A percentile compares a stretch with the other conserved stretches of the same genome.
Evolutionary conservation across 2,888 invertebrate species (phyloP).

Genomic region (Sarcophaga subvicina): DNA sequence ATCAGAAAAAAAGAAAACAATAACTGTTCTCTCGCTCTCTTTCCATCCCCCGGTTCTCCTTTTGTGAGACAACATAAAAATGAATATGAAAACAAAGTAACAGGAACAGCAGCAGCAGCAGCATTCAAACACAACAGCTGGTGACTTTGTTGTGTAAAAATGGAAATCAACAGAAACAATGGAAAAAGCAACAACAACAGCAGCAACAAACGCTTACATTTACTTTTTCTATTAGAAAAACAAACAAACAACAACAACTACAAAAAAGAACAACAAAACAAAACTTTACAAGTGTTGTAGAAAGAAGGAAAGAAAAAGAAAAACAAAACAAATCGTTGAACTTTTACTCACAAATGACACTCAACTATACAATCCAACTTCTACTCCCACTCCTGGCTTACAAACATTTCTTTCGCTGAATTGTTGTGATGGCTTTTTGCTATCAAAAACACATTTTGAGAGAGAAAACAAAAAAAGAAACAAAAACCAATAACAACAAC

Average conservation of each 20-base stretch:
- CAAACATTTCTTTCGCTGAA: background rate
- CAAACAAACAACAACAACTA: background rate
- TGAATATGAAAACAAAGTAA: background rate
- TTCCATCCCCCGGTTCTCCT: too few species aligned
- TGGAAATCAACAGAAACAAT: background rate
- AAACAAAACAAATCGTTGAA: slow-evolving; percentile 61
- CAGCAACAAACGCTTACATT: background rate
- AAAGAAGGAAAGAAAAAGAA: background rate
- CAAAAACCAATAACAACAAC: too few species aligned
- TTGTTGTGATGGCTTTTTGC: background rate
- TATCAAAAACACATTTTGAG: background rate
- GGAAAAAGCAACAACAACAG: background rate
- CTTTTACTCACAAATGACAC: slow-evolving; percentile 64
- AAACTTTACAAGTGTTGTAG: slow-evolving; percentile 23
- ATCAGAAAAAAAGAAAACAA: too few species aligned
- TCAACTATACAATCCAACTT: background rate
- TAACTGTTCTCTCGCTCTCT: too few species aligned
- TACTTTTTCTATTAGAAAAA: background rate
- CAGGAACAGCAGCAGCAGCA: background rate
- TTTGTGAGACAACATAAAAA: too few species aligned
- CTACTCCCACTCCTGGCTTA: background rate
- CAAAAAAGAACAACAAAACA: background rate
- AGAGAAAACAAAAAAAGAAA: too few species aligned
- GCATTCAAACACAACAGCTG: background rate
- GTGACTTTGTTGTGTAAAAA: background rate